Conservation (phyloP, 2,113 vertebrate species). For the Gyps fulvus region DNA sequence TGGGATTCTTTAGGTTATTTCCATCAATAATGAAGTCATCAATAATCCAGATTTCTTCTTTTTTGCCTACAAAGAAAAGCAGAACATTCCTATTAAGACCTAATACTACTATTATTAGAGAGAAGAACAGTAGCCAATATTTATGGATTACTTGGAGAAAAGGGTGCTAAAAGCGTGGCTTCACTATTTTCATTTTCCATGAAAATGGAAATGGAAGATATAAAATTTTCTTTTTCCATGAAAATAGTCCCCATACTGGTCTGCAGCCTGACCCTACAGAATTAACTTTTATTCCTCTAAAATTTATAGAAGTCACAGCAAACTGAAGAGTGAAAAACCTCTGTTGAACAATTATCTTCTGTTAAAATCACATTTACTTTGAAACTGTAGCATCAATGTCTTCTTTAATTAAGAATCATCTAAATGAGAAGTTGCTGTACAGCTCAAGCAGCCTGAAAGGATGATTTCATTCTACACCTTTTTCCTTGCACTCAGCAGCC, state of each 20-base stretch:
- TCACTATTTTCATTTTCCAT: neutral
- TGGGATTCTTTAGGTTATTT: conserved; percentile 85
- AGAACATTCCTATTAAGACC: conserved; percentile 5
- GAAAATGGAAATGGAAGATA: neutral
- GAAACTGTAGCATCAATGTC: neutral
- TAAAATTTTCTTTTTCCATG: neutral
- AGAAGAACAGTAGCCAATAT: neutral
- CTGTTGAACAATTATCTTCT: neutral
- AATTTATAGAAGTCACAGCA: neutral
- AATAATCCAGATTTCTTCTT: conserved; percentile 98
- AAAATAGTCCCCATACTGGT: neutral
- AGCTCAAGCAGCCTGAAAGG: neutral
- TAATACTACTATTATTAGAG: neutral
- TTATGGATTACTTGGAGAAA: neutral
- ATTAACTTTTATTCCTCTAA: neutral
- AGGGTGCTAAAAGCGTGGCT: neutral
- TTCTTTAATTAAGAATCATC: neutral
- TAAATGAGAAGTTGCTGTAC: neutral
- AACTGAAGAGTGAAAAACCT: neutral
- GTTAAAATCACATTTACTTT: neutral
- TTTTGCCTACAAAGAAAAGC: conserved; percentile 83
- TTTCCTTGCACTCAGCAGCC: neutral
- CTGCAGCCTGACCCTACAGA: neutral
- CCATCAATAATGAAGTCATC: conserved; percentile 97
- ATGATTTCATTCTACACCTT: neutral